These are phyloP conservation scores for Disparrhopalites patrizii DNA, from an alignment of 2,888 invertebrate species.

Conservation along the genomic window DNA sequence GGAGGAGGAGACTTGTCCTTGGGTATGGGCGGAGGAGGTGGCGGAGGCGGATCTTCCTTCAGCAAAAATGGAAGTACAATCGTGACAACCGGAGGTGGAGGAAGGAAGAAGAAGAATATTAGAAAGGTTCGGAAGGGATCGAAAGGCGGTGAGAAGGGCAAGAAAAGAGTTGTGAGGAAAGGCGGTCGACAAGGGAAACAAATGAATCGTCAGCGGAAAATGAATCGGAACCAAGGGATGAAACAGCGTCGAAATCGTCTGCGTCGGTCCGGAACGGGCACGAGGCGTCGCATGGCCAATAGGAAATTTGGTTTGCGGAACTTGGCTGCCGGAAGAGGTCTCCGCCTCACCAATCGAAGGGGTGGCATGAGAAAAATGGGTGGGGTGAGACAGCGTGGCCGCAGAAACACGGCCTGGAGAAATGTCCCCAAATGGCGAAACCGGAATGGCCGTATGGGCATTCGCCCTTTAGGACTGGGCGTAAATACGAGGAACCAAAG, in stretches of 20 bases:
- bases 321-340: not conserved
- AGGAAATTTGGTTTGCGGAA: not conserved
- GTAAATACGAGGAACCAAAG: slow-evolving; percentile 1
- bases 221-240: not conserved
- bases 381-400: not conserved
- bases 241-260: not conserved
- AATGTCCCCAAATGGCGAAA: not conserved
- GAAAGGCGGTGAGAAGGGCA: not conserved
- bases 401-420: not conserved
- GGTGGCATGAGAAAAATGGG: not conserved
- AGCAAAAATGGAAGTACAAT: not conserved
- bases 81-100: not conserved
- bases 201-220: not conserved
- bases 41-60: not conserved
- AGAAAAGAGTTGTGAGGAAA: not conserved
- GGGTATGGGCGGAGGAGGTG: not conserved
- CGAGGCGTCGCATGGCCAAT: not conserved
- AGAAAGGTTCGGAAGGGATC: no score
- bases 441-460: not conserved
- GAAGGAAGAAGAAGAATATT: not conserved
- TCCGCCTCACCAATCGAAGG: not conserved
- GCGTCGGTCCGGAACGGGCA: not conserved
- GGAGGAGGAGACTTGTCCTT: not conserved
- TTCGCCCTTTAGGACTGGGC: not conserved
- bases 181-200: not conserved